These are phyloP conservation scores for Papilio polytes DNA, from an alignment of 1,140 invertebrate genomes.

Conservation along the genomic window DNA sequence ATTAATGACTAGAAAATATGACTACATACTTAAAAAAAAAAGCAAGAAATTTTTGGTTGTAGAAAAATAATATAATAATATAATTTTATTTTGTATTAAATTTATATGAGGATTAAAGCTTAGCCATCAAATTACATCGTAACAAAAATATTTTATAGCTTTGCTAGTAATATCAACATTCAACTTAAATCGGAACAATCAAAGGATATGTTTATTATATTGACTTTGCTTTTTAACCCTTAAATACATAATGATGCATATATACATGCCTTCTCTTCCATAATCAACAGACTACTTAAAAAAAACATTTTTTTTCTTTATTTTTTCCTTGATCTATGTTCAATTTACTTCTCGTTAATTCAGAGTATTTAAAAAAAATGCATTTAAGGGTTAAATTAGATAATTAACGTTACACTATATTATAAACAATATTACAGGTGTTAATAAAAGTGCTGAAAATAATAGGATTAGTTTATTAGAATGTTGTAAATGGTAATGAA, in stretches of 20 bases:
- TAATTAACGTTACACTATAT: not conserved
- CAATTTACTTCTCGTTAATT: too few species aligned
- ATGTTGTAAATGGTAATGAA: not conserved
- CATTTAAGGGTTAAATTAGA: too few species aligned
- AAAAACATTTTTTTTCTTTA: too few species aligned
- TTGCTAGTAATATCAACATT: too few species aligned
- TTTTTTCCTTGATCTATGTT: too few species aligned
- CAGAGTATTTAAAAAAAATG: too few species aligned
- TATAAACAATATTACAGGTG: not conserved
- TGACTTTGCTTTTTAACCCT: not conserved
- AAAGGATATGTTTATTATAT: not conserved
- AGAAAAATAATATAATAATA: not conserved
- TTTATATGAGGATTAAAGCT: not conserved
- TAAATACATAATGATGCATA: too few species aligned
- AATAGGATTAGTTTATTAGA: not conserved
- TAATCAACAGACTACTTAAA: too few species aligned
- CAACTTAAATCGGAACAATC: not conserved
- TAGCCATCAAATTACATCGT: not conserved
- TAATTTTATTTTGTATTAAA: not conserved
- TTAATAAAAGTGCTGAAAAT: not conserved
- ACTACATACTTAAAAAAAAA: not conserved
- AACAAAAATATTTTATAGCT: not conserved
- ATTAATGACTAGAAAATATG: not conserved
- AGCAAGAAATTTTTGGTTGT: not conserved
- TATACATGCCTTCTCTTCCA: too few species aligned